Base-by-base conservation (phyloP, 1,140 invertebrate genomes). In the Drosophila tristis region DNA sequence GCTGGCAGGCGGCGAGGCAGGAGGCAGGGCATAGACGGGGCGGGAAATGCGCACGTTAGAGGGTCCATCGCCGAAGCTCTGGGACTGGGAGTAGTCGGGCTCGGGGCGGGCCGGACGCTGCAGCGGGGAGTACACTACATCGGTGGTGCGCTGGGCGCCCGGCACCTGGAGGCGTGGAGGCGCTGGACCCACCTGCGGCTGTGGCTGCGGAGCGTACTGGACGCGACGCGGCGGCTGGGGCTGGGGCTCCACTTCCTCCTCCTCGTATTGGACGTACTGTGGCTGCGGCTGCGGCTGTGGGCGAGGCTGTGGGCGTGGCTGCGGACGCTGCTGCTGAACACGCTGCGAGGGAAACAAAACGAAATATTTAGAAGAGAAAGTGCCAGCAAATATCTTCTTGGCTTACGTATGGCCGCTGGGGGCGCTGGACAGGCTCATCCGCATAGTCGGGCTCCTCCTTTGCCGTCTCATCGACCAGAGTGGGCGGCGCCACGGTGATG, bases 401-500 rank as follows among this genome's bases (percentile, higher is more conserved):
- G 42, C 80, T 86, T 85, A 92, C 91, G 47, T 91, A 91, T 5
- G 87, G 90, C 57, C 82, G 58, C 86, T 92, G 82, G 75, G 93
- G 78, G 63, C 92, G 62, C 54, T 90, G 77, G 9, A 62, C 71
- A 55, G 87, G 47, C 71, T 94, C 91, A 75, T 94, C 93, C 44
- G 92, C 91, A 43, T 93, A 93, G 59, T 93, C 93, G n/a, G 92
- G 91, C 49, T 91, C 79, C 49, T 91, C 77, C 56, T 93, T 93
- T n/a, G 93, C 93, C 0, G 94, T 94, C 81, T 97, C 96, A 66
- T 96, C 96, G 0, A 96, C 94, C 5, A 97, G 91, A 0, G 96
- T 97, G 45, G 96, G 96, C 1, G 96, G 96, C 0, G 96, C 95
- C 2, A 97, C 96, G 0, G 96, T 96, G 89, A 97, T 97, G 29